A percentile compares a stretch with the other conserved stretches of the same genome.
phyloP scores from a whole-genome alignment of 2,797 vertebrate genomes.

The Poeciliopsis paucimaculata region DNA sequence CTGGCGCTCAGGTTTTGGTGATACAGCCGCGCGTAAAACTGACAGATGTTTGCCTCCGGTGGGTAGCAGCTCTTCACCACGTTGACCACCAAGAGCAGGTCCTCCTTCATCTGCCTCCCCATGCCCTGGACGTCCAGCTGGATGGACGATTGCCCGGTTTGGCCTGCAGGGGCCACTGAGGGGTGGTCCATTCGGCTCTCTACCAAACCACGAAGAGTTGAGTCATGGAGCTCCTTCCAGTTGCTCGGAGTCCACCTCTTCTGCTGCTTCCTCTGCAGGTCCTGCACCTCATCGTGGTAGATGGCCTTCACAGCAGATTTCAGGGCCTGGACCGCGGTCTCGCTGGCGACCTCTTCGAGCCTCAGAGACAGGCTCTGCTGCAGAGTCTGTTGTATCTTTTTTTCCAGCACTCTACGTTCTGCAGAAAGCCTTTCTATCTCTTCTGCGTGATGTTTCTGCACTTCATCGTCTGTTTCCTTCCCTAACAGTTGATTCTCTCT shows the following conservation, averaged over 20 bases:
- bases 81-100: constrained; percentile 82
- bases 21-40: constrained; percentile 83
- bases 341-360: constrained; percentile 21
- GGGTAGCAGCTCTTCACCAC: constrained; percentile 85
- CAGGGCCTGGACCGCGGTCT: not conserved
- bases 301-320: constrained; percentile 83
- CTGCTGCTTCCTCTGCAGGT: constrained; percentile 61
- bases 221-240: constrained; percentile 82
- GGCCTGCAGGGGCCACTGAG: fast-evolving
- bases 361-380: constrained; percentile 65
- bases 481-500: constrained; percentile 78
- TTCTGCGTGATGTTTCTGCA: constrained; percentile 48
- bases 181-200: constrained; percentile 74
- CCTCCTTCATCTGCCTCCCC: constrained; percentile 83
- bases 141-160: constrained; percentile 67
- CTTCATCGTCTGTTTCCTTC: constrained; percentile 5
- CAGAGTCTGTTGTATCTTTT: constrained; percentile 67
- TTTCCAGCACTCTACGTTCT: constrained; percentile 68
- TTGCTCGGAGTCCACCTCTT: constrained; percentile 69
- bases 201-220: constrained; percentile 67
- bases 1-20: constrained; percentile 79
- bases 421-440: constrained; percentile 55
- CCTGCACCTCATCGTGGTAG: constrained; percentile 83
- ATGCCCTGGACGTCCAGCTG: constrained; percentile 71
- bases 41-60: constrained; percentile 80